phyloP scores from a whole-genome alignment of 2,888 invertebrate species.

The Pteria penguin region DNA sequence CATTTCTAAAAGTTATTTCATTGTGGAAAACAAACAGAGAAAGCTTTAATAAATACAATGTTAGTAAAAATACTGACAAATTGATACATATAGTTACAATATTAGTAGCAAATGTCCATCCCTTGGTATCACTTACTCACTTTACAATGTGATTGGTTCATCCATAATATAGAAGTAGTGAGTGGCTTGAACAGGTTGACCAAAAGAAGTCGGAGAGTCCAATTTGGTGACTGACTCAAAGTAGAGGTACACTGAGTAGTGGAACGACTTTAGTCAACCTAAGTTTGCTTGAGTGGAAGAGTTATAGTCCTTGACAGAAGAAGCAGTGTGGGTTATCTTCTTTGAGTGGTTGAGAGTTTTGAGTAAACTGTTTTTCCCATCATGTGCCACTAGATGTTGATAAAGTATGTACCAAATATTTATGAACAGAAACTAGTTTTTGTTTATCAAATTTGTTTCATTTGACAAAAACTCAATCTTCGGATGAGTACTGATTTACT shows the following conservation, averaged over 20 bases:
- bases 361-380: background rate
- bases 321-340: background rate
- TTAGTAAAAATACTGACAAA: too few relatives aligned
- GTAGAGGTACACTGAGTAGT: background rate
- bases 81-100: too few relatives aligned
- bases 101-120: background rate
- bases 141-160: background rate
- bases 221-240: background rate
- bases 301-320: too few relatives aligned
- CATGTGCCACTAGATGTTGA: background rate
- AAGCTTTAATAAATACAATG: too few relatives aligned
- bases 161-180: background rate
- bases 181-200: background rate
- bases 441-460: too few relatives aligned
- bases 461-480: too few relatives aligned
- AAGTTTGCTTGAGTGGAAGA: background rate
- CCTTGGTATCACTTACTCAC: background rate
- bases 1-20: too few relatives aligned
- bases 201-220: background rate
- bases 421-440: too few relatives aligned
- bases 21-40: too few relatives aligned
- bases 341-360: background rate
- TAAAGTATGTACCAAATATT: background rate
- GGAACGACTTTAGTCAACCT: background rate
- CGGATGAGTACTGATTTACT: too few relatives aligned